These are phyloP conservation scores for Drosophila ogumai DNA, from an alignment of 1,140 invertebrate species.

Conservation along the genomic window DNA sequence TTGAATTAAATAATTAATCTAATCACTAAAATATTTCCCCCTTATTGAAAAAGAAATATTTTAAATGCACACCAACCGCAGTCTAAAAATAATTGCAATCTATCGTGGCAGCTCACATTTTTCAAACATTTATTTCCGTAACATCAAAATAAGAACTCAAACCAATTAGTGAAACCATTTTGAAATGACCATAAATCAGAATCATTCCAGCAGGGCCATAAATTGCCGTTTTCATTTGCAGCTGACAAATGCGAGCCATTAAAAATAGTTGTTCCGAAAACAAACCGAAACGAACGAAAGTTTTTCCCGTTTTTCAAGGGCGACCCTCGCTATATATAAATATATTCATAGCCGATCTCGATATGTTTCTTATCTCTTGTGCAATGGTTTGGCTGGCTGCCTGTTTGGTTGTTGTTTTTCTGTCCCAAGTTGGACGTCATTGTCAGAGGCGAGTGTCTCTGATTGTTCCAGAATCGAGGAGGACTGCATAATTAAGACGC, in stretches of 20 bases:
- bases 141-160: conserved; percentile 25
- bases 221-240: conserved; percentile 45
- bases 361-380: conserved; percentile 38
- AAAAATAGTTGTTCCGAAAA: conserved; percentile 37
- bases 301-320: conserved; percentile 33
- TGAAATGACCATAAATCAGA: conserved; percentile 39
- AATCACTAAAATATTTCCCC: background rate
- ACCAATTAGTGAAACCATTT: conserved; percentile 46
- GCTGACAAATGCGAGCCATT: conserved; percentile 45
- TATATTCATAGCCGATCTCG: conserved; percentile 11
- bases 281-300: conserved; percentile 3
- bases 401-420: conserved; percentile 11
- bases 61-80: background rate
- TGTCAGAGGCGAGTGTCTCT: conserved; percentile 18
- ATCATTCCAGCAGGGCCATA: conserved; percentile 23
- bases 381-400: conserved; percentile 8
- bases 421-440: conserved; percentile 17
- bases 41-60: background rate
- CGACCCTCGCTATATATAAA: conserved; percentile 27
- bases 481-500: conserved; percentile 42
- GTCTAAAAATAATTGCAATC: conserved; percentile 18
- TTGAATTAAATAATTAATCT: background rate
- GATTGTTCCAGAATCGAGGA: conserved; percentile 23
- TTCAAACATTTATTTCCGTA: conserved; percentile 16
- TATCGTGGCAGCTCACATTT: conserved; percentile 10